These are phyloP conservation scores for Geophilus truncorum DNA, from an alignment of 2,888 invertebrate genomes.

Conservation along the genomic window DNA sequence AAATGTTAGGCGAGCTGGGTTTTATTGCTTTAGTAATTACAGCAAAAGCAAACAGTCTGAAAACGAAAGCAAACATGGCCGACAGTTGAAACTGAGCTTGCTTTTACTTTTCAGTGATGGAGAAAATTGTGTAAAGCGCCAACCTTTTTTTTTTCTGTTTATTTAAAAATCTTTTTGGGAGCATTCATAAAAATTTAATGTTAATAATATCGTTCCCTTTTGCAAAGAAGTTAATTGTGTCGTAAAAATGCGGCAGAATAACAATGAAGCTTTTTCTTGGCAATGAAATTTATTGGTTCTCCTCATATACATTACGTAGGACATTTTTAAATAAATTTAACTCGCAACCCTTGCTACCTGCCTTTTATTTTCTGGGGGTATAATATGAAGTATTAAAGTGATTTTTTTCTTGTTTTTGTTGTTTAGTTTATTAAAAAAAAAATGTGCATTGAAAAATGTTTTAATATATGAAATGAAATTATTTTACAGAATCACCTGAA, in stretches of 20 bases:
- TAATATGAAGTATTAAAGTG: background rate
- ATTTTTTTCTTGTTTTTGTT: background rate
- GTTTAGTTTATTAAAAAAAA: background rate
- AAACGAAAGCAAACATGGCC: slow-evolving; percentile 15
- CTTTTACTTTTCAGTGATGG: background rate
- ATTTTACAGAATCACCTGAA: slow-evolving; percentile 70
- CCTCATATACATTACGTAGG: background rate
- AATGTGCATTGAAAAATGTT: no score
- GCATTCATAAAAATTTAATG: slow-evolving; percentile 17
- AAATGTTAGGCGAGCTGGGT: slow-evolving; percentile 2
- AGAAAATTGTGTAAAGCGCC: background rate
- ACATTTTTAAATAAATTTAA: slow-evolving; percentile 4
- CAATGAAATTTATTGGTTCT: slow-evolving; percentile 1
- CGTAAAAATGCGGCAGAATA: slow-evolving; percentile 21
- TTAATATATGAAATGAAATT: background rate
- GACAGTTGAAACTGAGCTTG: slow-evolving; percentile 2
- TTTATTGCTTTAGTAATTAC: slow-evolving; percentile 25
- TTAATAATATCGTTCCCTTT: slow-evolving; percentile 17
- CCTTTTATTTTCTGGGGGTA: background rate
- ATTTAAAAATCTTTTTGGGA: background rate
- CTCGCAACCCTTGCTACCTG: background rate
- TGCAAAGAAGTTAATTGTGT: slow-evolving; percentile 19
- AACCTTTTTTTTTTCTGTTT: background rate
- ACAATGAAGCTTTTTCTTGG: slow-evolving; percentile 23
- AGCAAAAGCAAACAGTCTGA: slow-evolving; percentile 24